Evolutionary conservation across 2,888 invertebrate genomes (phyloP).

Genomic region (Merodon equestris): DNA sequence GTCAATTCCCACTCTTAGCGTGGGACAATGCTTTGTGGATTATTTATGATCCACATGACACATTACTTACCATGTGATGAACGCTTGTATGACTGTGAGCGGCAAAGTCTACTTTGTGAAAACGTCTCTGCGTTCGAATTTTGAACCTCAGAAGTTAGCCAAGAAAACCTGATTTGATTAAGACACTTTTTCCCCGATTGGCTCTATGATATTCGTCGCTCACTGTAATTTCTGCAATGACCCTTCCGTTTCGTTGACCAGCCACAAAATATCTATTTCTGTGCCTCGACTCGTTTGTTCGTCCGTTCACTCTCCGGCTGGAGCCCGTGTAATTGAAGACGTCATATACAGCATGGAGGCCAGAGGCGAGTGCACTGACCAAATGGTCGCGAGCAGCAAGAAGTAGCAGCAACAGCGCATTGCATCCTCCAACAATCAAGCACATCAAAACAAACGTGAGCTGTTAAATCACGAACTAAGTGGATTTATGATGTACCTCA

Average conservation of each 20-base stretch:
- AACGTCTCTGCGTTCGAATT: too few species aligned
- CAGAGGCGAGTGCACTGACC: slow-evolving; percentile 51
- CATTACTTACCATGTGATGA: slow-evolving; percentile 38
- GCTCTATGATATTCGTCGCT: too few species aligned
- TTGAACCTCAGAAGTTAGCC: too few species aligned
- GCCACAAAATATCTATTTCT: slow-evolving; percentile 53
- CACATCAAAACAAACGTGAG: slow-evolving; percentile 64
- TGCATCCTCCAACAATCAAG: not conserved
- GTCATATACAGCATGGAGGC: slow-evolving; percentile 16
- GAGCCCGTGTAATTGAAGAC: slow-evolving; percentile 45
- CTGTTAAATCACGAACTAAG: slow-evolving; percentile 68
- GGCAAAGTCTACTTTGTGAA: too few species aligned
- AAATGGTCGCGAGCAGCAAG: slow-evolving; percentile 29
- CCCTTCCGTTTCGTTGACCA: slow-evolving; percentile 44
- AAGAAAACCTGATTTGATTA: too few species aligned
- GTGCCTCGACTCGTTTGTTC: slow-evolving; percentile 21
- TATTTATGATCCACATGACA: slow-evolving; percentile 56
- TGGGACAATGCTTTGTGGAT: slow-evolving; percentile 29
- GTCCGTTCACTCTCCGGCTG: not conserved
- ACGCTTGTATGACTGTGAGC: not conserved
- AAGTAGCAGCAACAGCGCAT: slow-evolving; percentile 10
- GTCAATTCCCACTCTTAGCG: slow-evolving; percentile 3
- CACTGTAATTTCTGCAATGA: slow-evolving; percentile 33
- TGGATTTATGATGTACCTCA: slow-evolving; percentile 66
- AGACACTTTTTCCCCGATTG: too few species aligned